Conservation (phyloP, 1,140 invertebrate genomes). For the Drosophila sproati region DNA sequence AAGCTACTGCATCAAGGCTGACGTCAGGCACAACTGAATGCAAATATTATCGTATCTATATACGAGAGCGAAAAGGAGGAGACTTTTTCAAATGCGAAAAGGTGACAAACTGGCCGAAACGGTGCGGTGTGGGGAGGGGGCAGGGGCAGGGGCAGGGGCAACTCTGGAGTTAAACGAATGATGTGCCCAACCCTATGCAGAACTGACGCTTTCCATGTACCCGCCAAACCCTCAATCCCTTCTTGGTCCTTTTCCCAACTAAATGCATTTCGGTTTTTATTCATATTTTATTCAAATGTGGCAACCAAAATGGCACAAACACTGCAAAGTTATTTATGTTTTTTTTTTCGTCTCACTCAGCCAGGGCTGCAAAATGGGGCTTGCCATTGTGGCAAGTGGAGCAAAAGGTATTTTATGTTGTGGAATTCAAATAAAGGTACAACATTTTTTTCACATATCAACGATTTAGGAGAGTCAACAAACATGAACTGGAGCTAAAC, state of each 20-base stretch:
- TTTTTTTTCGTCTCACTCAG: slow-evolving; percentile 43
- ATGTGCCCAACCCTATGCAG: slow-evolving; percentile 1
- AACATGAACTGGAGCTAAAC: background rate
- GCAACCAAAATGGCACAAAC: slow-evolving; percentile 80
- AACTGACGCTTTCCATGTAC: background rate
- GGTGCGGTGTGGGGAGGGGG: background rate
- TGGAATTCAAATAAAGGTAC: slow-evolving; percentile 6
- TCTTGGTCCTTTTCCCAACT: slow-evolving; percentile 45
- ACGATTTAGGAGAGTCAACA: background rate
- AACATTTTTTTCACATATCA: slow-evolving; percentile 16
- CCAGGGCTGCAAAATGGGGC: slow-evolving; percentile 38
- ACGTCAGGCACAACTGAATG: slow-evolving; percentile 74
- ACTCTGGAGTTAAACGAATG: background rate
- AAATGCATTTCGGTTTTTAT: slow-evolving; percentile 81
- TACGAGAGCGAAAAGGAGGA: slow-evolving; percentile 22
- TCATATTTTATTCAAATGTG: slow-evolving; percentile 82
- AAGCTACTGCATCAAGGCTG: slow-evolving; percentile 51
- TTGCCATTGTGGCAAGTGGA: slow-evolving; percentile 41
- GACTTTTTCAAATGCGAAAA: slow-evolving; percentile 69
- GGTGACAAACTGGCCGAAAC: slow-evolving; percentile 71
- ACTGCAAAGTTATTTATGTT: slow-evolving; percentile 77
- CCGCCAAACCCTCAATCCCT: slow-evolving; percentile 7
- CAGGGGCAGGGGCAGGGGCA: too few species aligned
- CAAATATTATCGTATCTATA: slow-evolving; percentile 80
- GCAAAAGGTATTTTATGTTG: slow-evolving; percentile 49